Evolutionary conservation across 2,113 vertebrate species (phyloP).

Genomic region (Phrynocephalus versicolor): DNA sequence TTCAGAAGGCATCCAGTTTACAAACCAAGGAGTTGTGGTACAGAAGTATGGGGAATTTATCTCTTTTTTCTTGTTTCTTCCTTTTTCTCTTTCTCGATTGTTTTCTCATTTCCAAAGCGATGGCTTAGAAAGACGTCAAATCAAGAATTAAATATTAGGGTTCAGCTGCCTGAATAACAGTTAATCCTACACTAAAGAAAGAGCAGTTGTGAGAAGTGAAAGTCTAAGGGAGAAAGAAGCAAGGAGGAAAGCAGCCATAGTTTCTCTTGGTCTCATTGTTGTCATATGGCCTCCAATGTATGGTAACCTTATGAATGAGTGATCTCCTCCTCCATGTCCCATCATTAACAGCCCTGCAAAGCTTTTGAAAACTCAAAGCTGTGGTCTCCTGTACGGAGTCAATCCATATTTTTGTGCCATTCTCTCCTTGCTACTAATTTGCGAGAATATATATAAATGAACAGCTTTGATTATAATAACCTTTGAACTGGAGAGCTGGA

Average conservation of each 20-base stretch:
- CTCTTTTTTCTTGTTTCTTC: background rate
- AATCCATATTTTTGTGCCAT: no score
- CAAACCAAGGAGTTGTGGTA: slow-evolving; percentile 3
- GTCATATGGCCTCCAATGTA: no score
- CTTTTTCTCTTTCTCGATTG: background rate
- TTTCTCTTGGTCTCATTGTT: background rate
- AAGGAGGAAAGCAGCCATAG: slow-evolving; percentile 16
- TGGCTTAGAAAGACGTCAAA: slow-evolving; percentile 47
- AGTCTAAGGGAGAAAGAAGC: background rate
- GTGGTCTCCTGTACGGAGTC: no score
- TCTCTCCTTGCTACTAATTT: no score
- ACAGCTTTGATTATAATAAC: no score
- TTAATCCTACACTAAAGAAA: slow-evolving; percentile 47
- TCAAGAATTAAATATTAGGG: slow-evolving; percentile 60
- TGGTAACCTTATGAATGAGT: no score
- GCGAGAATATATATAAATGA: no score
- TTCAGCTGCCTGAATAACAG: slow-evolving; percentile 30
- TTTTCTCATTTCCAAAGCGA: slow-evolving; percentile 42
- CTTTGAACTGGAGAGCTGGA: no score
- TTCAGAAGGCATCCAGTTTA: slow-evolving; percentile 65
- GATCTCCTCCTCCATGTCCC: no score
- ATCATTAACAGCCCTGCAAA: no score
- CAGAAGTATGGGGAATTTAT: slow-evolving; percentile 31
- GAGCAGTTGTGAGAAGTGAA: background rate
- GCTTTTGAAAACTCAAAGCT: no score